Base-by-base conservation (phyloP, 2,797 vertebrate species). In the Mormyrops attenuatus region DNA sequence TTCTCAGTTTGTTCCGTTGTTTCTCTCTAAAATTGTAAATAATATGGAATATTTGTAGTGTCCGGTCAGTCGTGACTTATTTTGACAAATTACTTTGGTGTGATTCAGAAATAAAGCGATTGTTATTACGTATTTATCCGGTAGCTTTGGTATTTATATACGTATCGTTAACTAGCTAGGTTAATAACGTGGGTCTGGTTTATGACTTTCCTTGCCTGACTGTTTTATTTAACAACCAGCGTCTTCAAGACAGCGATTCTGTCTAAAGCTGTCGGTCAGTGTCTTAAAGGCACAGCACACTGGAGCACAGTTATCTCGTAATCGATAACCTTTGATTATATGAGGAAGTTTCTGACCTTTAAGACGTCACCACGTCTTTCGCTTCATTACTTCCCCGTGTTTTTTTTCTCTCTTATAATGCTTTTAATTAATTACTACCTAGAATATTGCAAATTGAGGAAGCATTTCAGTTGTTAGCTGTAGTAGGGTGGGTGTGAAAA, bases 261-360 rank as follows among this genome's bases (percentile, higher is more conserved):
- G 77, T 82, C 77, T 82, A 15, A 47, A 82, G 38, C 17, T 9
- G 9, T 82, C 77, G 47, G 77, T 44, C 77, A 44, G 41, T 44
- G 47, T 82, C 77, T 47, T 44, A 82, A 82, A 82, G 41, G 38
- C 41, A 20, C 77, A 85, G 82, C 22, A 49, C 44, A 47, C 22
- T 85, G 82, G 82, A 85, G 49, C 22, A 50, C 17, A 90, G 89
- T 88, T 60, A 87, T 4, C 26, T 90, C 90, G 47, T 88, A n/a
- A 13, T 82, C 73, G 52, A 53, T 86, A 53, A 86, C 22, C 50
- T 53, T 86, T 11, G 5, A 38, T 87, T n/a, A 87, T 38, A 41
- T 60, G 86, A 87, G 86, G 52, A 57, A 57, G 85, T 87, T 84
- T 53, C 49, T 87, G n/a, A 17, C 15, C 47, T 87, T 87, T 55